Conservation (phyloP, 2,888 invertebrate species). For the Cerceris ruficornis region DNA sequence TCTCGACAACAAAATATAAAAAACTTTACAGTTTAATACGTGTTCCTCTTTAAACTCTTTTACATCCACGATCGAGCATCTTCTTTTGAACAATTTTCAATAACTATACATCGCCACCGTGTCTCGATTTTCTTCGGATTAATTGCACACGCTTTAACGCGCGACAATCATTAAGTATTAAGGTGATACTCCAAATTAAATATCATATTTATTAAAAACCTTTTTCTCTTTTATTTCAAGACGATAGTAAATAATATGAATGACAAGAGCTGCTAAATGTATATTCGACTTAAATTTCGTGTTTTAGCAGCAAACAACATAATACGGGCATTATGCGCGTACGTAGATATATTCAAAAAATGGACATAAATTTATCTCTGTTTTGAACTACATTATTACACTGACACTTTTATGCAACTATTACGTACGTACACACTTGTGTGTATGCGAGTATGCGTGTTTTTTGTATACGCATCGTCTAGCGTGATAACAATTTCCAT, state of each 20-base stretch:
- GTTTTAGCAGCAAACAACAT: constrained; percentile 56
- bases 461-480: constrained; percentile 43
- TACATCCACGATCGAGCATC: neutral
- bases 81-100: no score
- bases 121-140: no score
- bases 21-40: constrained; percentile 39
- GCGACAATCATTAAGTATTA: no score
- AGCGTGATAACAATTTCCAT: constrained; percentile 59
- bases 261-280: constrained; percentile 56
- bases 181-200: no score
- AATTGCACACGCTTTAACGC: no score
- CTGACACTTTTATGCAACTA: constrained; percentile 52
- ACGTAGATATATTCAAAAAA: constrained; percentile 22
- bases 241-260: constrained; percentile 67
- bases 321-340: constrained; percentile 35
- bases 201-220: constrained; percentile 59
- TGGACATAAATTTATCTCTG: constrained; percentile 37
- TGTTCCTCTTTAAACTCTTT: constrained; percentile 20
- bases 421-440: constrained; percentile 40
- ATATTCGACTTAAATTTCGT: constrained; percentile 47
- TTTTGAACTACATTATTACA: constrained; percentile 49
- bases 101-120: no score
- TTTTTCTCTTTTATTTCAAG: constrained; percentile 64
- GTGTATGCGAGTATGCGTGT: constrained; percentile 37
- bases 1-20: constrained; percentile 58